Conservation (phyloP, 30 jellyfish, hydroid and myxozoan species). For the Clytia hemisphaerica region DNA sequence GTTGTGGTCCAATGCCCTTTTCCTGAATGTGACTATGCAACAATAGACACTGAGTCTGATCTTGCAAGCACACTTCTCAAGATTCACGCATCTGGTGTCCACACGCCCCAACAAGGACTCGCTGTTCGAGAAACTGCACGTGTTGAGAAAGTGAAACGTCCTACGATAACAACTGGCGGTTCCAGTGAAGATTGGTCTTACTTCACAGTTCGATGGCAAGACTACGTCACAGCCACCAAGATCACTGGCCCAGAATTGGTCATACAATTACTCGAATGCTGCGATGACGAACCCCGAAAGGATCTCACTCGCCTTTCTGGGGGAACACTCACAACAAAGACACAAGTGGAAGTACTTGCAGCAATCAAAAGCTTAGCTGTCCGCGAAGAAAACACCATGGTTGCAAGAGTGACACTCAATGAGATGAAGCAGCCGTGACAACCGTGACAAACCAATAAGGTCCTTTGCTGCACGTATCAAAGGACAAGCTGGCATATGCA, state of each 20-base stretch:
- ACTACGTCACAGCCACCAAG: constrained; percentile 25
- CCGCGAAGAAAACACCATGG: constrained; percentile 26
- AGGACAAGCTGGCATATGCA: constrained; percentile 34
- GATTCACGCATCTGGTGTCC: not conserved
- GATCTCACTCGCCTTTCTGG: constrained; percentile 32
- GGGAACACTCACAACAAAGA: constrained; percentile 6
- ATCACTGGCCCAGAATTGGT: constrained; percentile 13
- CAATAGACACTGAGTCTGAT: constrained; percentile 6
- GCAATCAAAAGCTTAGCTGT: constrained; percentile 11
- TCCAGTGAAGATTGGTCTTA: constrained; percentile 39
- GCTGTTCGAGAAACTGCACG: constrained; percentile 5
- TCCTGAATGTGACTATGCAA: constrained; percentile 4
- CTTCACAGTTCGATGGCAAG: constrained; percentile 36
- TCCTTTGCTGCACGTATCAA: constrained; percentile 19
- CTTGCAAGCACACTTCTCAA: not conserved
- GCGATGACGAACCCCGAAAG: constrained; percentile 27
- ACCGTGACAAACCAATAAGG: constrained; percentile 17
- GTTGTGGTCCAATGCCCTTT: constrained; percentile 7
- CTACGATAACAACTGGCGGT: constrained; percentile 16
- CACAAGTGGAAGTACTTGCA: constrained; percentile 11
- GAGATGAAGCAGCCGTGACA: too few species aligned
- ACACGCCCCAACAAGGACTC: not conserved
- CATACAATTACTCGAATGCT: constrained; percentile 33
- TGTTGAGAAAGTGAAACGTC: constrained; percentile 31
- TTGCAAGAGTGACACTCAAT: constrained; percentile 4